Conservation (phyloP, 2,797 vertebrate genomes). For the Intellagama lesueurii region DNA sequence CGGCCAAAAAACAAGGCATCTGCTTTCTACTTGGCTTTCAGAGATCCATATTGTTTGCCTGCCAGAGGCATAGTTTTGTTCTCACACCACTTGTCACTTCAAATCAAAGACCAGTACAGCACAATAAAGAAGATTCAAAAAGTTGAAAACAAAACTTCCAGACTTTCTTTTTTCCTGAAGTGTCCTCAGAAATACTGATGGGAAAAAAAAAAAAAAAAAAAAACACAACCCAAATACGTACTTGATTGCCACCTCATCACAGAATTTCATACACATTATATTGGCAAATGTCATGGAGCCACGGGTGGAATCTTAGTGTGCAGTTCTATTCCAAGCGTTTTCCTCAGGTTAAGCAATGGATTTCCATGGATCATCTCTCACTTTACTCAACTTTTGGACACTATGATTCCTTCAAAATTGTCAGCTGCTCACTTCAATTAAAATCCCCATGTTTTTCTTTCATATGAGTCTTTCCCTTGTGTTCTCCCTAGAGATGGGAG, state of each 20-base stretch:
- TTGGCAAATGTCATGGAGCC: conserved; percentile 44
- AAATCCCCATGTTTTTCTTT: background rate
- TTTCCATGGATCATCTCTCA: conserved; percentile 19
- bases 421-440: background rate
- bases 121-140: conserved; percentile 67
- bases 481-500: too few species aligned
- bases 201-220: conserved; percentile 59
- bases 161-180: conserved; percentile 52
- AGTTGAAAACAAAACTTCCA: conserved; percentile 69
- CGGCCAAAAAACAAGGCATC: background rate
- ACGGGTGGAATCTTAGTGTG: conserved; percentile 49
- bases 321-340: conserved; percentile 11
- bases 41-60: background rate
- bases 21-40: background rate
- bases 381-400: background rate
- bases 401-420: conserved; percentile 2
- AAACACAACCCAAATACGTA: background rate
- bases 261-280: conserved; percentile 52
- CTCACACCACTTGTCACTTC: conserved; percentile 64
- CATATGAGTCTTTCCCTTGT: background rate
- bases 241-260: conserved; percentile 26
- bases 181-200: conserved; percentile 38
- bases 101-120: conserved; percentile 65
- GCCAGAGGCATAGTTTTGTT: background rate
- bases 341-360: background rate